A percentile compares a stretch with the other conserved stretches of the same genome.
Conservation (phyloP, 2,113 vertebrate species). For the Corvus hawaiiensis region DNA sequence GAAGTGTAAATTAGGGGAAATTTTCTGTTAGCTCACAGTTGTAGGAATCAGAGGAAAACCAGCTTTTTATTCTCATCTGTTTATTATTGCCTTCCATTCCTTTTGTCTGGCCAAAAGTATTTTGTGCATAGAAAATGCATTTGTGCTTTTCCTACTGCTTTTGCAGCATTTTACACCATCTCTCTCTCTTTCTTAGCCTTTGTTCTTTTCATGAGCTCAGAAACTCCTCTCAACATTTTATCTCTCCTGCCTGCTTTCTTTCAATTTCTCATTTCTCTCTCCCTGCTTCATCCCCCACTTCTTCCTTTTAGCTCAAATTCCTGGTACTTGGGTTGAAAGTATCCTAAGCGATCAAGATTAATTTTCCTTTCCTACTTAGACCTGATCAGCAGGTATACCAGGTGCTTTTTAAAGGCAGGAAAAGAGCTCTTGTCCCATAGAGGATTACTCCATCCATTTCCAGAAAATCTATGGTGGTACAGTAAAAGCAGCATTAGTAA, state of each 20-base stretch:
- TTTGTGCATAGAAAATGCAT: not conserved
- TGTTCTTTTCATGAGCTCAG: not conserved
- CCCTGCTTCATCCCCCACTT: not conserved
- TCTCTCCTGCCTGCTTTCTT: not conserved
- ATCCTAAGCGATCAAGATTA: not conserved
- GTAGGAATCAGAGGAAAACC: not conserved
- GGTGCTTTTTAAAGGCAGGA: not conserved
- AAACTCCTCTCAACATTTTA: not conserved
- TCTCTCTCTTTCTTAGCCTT: not conserved
- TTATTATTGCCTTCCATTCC: not conserved
- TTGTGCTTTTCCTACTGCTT: not conserved
- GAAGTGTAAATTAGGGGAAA: not conserved
- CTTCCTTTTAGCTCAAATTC: not conserved
- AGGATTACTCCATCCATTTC: not conserved
- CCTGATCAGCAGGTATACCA: not conserved
- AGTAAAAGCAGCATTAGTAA: not conserved
- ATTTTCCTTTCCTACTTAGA: not conserved
- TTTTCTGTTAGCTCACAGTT: not conserved
- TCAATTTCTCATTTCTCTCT: not conserved
- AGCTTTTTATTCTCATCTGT: not conserved
- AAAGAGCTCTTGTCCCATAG: not conserved
- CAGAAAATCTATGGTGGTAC: not conserved
- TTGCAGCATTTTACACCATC: not conserved
- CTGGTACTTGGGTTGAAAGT: not conserved
- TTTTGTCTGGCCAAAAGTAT: not conserved